Percentiles rank a stretch among this genome's conserved stretches.
Evolutionary conservation across 2,113 vertebrate genomes (phyloP).

Genomic region (Nyctereutes procyonoides): DNA sequence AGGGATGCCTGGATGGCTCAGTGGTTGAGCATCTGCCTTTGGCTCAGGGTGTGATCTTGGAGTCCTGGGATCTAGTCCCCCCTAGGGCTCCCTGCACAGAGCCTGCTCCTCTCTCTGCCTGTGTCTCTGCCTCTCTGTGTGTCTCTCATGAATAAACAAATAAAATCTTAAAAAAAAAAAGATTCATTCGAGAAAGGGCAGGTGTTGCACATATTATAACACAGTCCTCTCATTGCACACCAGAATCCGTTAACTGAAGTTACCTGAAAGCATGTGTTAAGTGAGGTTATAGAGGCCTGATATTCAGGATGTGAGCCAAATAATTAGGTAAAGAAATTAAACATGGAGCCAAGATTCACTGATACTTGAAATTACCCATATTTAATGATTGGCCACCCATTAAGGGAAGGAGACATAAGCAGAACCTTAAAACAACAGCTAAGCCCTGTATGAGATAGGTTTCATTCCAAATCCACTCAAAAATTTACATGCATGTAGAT

Average conservation of each 20-base stretch:
- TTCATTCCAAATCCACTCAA: background rate
- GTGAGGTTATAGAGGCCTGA: background rate
- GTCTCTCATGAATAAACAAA: no score
- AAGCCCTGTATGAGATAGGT: background rate
- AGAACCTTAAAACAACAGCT: background rate
- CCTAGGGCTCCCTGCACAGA: no score
- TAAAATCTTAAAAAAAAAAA: background rate
- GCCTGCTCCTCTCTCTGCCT: no score
- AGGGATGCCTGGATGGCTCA: no score
- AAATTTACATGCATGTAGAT: background rate
- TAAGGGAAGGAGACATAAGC: background rate
- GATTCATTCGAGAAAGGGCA: background rate
- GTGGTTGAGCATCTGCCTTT: no score
- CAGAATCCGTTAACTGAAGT: background rate
- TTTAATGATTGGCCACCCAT: background rate
- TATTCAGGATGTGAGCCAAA: slow-evolving; percentile 5
- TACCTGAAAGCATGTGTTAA: background rate
- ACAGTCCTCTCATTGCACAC: background rate
- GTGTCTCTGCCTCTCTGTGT: no score
- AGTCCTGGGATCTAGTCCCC: no score
- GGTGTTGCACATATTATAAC: background rate
- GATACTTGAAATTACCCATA: slow-evolving; percentile 19
- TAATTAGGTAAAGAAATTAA: background rate
- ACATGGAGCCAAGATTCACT: background rate
- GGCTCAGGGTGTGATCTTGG: no score